Conservation (phyloP, 2,888 invertebrate genomes). For the Rotaria socialis region DNA sequence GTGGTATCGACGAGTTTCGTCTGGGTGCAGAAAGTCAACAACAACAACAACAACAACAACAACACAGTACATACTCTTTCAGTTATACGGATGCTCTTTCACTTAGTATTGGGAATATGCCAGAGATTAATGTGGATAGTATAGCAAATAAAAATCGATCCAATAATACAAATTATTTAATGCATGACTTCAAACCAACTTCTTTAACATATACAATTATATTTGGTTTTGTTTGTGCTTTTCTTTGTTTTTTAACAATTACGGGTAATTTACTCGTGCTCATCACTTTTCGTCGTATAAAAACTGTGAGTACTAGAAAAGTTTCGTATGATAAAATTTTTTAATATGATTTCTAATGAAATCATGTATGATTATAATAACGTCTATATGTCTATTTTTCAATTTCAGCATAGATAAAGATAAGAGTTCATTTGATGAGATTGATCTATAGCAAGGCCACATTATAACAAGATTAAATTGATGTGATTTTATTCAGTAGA, state of each 20-base stretch:
- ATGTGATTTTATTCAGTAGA: too few relatives aligned
- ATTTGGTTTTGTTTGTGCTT: neutral
- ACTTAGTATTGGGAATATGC: neutral
- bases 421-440: too few relatives aligned
- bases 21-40: neutral
- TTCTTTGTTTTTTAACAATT: neutral
- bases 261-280: constrained; percentile 1
- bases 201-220: neutral
- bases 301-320: neutral
- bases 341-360: too few relatives aligned
- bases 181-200: neutral
- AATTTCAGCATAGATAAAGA: too few relatives aligned
- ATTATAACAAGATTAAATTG: too few relatives aligned
- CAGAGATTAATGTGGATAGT: neutral
- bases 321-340: neutral
- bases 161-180: neutral
- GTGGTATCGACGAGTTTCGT: neutral
- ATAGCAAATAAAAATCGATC: neutral
- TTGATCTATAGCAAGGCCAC: neutral
- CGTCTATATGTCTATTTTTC: too few relatives aligned
- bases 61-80: neutral
- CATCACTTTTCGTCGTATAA: neutral
- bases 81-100: neutral
- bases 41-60: neutral
- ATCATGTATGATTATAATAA: too few relatives aligned